Base-by-base conservation (phyloP, 2,113 vertebrate genomes). In the Calyptomena viridis region DNA sequence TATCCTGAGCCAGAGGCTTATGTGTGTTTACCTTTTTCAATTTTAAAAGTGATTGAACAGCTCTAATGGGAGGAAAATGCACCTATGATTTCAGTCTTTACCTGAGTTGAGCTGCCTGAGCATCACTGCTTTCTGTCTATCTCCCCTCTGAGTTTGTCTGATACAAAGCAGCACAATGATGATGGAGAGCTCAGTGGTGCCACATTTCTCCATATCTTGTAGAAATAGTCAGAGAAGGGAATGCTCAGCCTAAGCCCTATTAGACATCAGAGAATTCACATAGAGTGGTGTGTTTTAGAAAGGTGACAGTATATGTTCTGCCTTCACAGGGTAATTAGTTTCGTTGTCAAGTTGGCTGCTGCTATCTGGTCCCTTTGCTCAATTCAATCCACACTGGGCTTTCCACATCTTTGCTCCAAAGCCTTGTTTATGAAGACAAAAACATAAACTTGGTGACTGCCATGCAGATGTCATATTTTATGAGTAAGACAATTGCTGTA, bases 401-500 rank as follows among this genome's bases (percentile, higher is more conserved):
- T 95, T 88, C 67, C 42, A 86, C 47, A 55, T 95, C 71, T 95
- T 93, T 92, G 58, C 35, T 80, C 46, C 78, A 92, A 94, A 92
- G 30, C 42, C 18, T 39, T 80, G 44, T 89, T 94, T 90, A 88
- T 86, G 72, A 94, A 90, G 39, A 92, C 64, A 83, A 89, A 95
- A 83, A 3, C 22, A 64, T 37, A 53, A 24, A 69, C 72, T 85
- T 88, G 77, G 82, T 0, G 0, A 84, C 63, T 94, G 59, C 68
- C 64, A 89, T 56, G 72, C 35, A 93, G 62, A 93, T 77, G 72
- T 84, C 92, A 86, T 40, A 60, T 86, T 86, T 93, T 84, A 95
- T 64, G 60, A 84, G 44, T 39, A 93, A 50, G 47, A 84, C 42
- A 92, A 89, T 64, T 85, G 78, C 37, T 84, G 35, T n/a, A 74